Base-by-base conservation (phyloP, 1,140 invertebrate species). In the Uloborus diversus region DNA sequence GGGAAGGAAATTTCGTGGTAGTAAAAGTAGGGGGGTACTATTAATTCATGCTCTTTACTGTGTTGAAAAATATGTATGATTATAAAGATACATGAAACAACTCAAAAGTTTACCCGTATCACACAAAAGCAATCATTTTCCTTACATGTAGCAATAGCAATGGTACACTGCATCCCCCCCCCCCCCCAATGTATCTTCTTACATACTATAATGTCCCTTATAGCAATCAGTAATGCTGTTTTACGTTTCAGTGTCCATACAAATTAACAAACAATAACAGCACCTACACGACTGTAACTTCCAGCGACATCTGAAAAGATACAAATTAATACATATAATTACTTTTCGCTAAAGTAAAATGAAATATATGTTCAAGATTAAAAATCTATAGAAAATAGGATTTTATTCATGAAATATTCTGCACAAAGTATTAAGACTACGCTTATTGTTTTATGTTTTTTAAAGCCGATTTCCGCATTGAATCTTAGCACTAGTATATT, bases 141-240 rank as follows among this genome's bases (percentile, higher is more conserved):
- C 32, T 37, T 2, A n/a, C 28, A 68, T 70, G 68, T 70, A 70
- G 68, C 68, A 70, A 70, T 70, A 70, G 68, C 68, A 70, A 1
- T 70, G 68, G 68, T 25, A 32, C 32, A 17, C n/a, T n/a, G n/a
- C n/a, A n/a, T n/a, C n/a, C n/a, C n/a, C n/a, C n/a, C n/a, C n/a
- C n/a, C n/a, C n/a, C n/a, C n/a, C 37, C 37, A 13, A 13, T 42
- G 17, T 42, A 42, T 42, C 9, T 1, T 17, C 37, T 13, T 42
- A 42, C 2, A 42, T 42, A 17, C 9, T 13, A 42, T 17, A 42
- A 42, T 13, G 17, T 42, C 9, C 37, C 9, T 13, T 42, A 42
- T 0, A 42, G 1, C 1, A 13, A 2, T 42, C 37, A 9, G 37
- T 17, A 68, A 13, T 68, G 2, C 9, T 25, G 17, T 37, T 70